Conservation (phyloP, 2,113 vertebrate genomes). For the Rhinopomastus cyanomelas region DNA sequence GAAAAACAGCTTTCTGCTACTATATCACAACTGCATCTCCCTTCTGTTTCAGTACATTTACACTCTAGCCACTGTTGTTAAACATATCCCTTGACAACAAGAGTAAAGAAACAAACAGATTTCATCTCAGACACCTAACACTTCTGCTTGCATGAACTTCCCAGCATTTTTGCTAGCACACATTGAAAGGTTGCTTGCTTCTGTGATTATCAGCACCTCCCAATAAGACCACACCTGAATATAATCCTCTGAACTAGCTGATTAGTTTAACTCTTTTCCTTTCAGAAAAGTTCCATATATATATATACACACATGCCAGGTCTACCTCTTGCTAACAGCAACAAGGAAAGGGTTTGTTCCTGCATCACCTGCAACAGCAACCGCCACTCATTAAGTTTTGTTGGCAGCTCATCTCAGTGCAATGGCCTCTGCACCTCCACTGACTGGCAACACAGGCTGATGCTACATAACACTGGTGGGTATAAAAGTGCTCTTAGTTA, state of each 20-base stretch:
- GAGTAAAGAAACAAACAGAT: neutral
- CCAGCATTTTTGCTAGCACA: neutral
- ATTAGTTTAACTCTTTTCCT: neutral
- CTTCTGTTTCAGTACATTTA: neutral
- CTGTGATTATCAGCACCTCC: neutral
- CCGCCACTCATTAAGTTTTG: neutral
- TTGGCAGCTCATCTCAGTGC: neutral
- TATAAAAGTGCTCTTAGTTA: neutral
- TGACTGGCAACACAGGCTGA: neutral
- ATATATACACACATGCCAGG: too few species aligned
- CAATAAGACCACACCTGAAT: neutral
- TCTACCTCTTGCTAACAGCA: neutral
- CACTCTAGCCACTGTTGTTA: neutral
- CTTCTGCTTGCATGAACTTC: neutral
- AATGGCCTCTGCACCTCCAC: neutral
- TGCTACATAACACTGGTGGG: neutral
- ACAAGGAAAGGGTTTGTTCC: too few species aligned
- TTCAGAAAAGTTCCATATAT: neutral
- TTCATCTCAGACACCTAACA: neutral
- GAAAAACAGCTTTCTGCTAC: neutral
- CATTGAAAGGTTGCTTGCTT: neutral
- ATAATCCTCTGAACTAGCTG: neutral
- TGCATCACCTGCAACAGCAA: rapidly evolving
- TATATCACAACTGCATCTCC: neutral
- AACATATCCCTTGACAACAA: neutral